Base-by-base conservation (phyloP, 92 coral and sea anemone species). In the Bergia sp. region DNA sequence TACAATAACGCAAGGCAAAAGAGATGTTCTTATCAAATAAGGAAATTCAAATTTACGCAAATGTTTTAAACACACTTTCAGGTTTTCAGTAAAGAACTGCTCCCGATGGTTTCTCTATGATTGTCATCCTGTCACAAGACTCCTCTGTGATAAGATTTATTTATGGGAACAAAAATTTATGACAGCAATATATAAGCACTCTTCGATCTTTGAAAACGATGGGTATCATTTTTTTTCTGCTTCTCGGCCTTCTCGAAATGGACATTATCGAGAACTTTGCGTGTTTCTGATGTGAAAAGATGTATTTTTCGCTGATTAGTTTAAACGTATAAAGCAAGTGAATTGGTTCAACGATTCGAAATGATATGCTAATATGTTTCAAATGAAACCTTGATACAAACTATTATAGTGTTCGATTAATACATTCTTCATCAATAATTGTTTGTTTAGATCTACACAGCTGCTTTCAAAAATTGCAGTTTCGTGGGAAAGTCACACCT, bases 401-500 rank as follows among this genome's bases (percentile, higher is more conserved):
- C 92, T 90, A 91, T 93, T 95, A 88, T 90, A 73, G 64, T 66
- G 86, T 79, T 79, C 94, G 81, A 92, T 95, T 95, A 90, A 90
- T 92, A 94, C 96, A 92, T 93, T 95, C 94, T 95, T 93, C 90
- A 23, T 87, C 92, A 85, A 95, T 93, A 93, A 92, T 90, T 95
- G 92, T 93, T 95, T 95, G 96, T 93, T 93, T 92, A 90, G 95
- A 90, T 93, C 86, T 74, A 65, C 79, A 88, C 98, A 95, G 98
- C 98, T 95, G 98, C 96, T 76, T 75, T 80, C 80, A 61, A 88
- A 90, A 80, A 79, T 41, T 85, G 85, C 57, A 90, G 90, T 88
- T 90, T 94, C 98, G 98, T 95, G 98, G 96, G 98, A 95, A 95
- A 65, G 44, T 50, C 89, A 87, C 98, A 95, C 90, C 93, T 95